A percentile compares a stretch with the other conserved stretches of the same genome.
Evolutionary conservation across 1,140 invertebrate genomes (phyloP).

Genomic region (Sitobion miscanthi): DNA sequence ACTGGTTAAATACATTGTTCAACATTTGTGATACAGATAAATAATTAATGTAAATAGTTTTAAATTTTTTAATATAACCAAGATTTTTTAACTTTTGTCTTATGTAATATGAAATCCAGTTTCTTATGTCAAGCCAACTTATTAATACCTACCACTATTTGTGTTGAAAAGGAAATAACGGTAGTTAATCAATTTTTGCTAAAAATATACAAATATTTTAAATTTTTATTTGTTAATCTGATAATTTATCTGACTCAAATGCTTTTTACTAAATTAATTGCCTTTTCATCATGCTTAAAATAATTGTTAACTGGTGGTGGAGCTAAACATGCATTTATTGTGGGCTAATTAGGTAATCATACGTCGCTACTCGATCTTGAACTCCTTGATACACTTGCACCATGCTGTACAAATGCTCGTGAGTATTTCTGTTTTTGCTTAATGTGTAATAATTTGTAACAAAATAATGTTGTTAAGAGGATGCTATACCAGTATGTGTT

Average conservation of each 20-base stretch:
- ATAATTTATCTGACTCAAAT: not conserved
- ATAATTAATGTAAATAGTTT: not conserved
- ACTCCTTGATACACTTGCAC: slow-evolving; percentile 45
- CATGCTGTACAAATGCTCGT: slow-evolving; percentile 47
- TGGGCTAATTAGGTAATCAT: slow-evolving; percentile 55
- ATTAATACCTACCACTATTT: not conserved
- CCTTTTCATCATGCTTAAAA: not conserved
- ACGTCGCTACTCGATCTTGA: slow-evolving; percentile 57
- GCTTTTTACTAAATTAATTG: not conserved
- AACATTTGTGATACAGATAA: not conserved
- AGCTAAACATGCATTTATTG: slow-evolving; percentile 32
- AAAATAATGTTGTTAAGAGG: not conserved
- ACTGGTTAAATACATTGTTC: not conserved
- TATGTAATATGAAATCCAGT: not conserved
- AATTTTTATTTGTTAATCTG: not conserved
- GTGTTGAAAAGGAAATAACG: not conserved
- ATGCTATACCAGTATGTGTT: not conserved
- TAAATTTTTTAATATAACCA: not conserved
- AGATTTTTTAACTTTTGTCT: not conserved
- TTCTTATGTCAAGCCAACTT: not conserved
- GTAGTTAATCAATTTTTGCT: not conserved
- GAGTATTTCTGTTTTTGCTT: slow-evolving; percentile 54
- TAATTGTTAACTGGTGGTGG: slow-evolving; percentile 36
- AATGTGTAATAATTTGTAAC: slow-evolving; percentile 5
- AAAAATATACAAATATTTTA: not conserved